Base-by-base conservation (phyloP, 2,113 vertebrate genomes). In the Passer domesticus region DNA sequence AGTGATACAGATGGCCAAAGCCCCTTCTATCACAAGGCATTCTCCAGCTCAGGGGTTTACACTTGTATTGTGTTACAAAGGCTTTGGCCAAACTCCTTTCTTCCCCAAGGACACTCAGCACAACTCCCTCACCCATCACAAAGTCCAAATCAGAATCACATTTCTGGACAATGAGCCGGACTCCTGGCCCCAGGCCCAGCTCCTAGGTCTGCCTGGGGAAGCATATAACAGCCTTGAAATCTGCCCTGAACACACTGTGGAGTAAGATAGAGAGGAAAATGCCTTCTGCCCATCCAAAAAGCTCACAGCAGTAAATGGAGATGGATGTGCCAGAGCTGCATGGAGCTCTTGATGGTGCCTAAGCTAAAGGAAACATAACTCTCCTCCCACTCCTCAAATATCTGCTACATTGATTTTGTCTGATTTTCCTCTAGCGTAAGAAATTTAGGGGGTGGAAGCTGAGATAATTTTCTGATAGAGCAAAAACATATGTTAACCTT, bases 381-480 rank as follows among this genome's bases (percentile, higher is more conserved):
- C 49, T 81, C 11, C 31, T 91, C 37, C 60, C 31, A 46, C 39
- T 76, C 21, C 31, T 92, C 75, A 56, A 49, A 60, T 90, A 87
- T 41, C 37, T 72, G 10, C 27, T 75, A 37, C 27, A 37, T 17
- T 86, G 64, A 60, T 88, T 69, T 84, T 25, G 37, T 79, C 77
- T 94, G 31, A 56, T 79, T 89, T 96, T 83, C 44, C 39, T 52
- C 28, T 73, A 86, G 67, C 81, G 80, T 43, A 58, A 76, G 66
- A 84, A 74, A 82, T 88, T 64, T 82, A 87, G 50, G 15, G 30
- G 67, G 46, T 95, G 81, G 88, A 91, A 95, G 31, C 52, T 93
- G 94, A 96, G 86, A 96, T 97, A 23, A 96, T 85, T 92, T 93
- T 91, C 86, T 93, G 94, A 95, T 96, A 89, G 96, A 97, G 33